Evolutionary conservation across 2,113 vertebrate species (phyloP), one percentile per base, ranked within the genome.

Genomic region (Chloebia gouldiae): DNA sequence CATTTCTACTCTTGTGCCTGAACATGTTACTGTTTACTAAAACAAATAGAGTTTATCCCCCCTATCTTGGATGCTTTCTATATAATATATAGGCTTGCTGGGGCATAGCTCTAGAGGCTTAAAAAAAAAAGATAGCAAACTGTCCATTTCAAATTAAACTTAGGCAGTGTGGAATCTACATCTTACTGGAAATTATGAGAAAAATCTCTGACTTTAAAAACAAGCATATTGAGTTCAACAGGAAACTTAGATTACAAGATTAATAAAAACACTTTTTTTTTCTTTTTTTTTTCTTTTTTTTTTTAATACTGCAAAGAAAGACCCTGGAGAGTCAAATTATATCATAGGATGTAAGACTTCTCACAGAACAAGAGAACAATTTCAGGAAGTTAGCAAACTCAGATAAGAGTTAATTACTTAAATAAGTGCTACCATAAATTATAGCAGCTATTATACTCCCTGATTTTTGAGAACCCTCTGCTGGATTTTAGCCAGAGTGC

Each of bases 331-430:
- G 25, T 81, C 37, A 61, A 77, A 76, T 91, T 95, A 73, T 94
- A 92, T 95, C 78, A 66, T 54, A 80, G 78, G 42, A 87, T 91
- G 45, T 89, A 94, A 91, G 73, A 69, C 40, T 93, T 93, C 87
- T 90, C 81, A 77, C n/a, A 92, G 70, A 97, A 92, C 78, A 96
- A 81, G 76, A 88, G 72, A 91, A 90, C 87, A 94, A 94, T 94
- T 90, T 95, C 90, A 90, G 91, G 90, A 96, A 95, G 92, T 91
- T 96, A 85, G 79, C 17, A 16, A 92, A 86, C 47, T 60, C 81
- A 90, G 93, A 93, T 94, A 97, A 93, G 81, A 95, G 35, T 91
- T 92, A 96, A 93, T 95, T 92, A 66, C 94, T 92, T 87, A 82
- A 95, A 39, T 93, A 92, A 86, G 47, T 66, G 68, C 54, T 82